Conservation (phyloP, 1,140 invertebrate species). For the Diachasma alloeum region DNA sequence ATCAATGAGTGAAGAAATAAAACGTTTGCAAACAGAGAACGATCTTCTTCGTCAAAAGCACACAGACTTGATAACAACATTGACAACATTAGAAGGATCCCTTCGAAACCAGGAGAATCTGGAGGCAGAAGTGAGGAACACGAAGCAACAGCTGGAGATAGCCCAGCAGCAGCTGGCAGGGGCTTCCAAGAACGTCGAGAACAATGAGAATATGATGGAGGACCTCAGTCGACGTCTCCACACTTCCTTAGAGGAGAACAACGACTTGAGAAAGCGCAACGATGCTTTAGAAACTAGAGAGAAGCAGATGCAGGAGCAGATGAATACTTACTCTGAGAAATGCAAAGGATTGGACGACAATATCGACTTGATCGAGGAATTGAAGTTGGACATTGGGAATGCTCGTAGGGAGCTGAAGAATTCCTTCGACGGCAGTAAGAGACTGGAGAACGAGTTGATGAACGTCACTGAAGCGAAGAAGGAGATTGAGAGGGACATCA, state of each 20-base stretch:
- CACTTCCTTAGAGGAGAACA: slow-evolving; percentile 47
- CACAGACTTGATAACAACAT: slow-evolving; percentile 54
- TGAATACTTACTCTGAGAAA: slow-evolving; percentile 43
- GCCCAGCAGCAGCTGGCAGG: slow-evolving; percentile 37
- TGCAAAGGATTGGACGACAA: slow-evolving; percentile 50
- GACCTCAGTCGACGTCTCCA: slow-evolving; percentile 40
- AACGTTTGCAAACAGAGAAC: slow-evolving; percentile 65
- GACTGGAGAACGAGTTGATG: slow-evolving; percentile 42
- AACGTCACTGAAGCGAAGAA: slow-evolving; percentile 37
- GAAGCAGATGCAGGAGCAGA: slow-evolving; percentile 42
- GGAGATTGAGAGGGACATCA: slow-evolving; percentile 49
- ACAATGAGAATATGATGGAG: slow-evolving; percentile 39
- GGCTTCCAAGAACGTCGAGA: slow-evolving; percentile 39
- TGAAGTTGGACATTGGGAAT: slow-evolving; percentile 49
- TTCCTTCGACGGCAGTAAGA: slow-evolving; percentile 33
- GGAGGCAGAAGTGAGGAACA: slow-evolving; percentile 43
- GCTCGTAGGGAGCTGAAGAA: slow-evolving; percentile 38
- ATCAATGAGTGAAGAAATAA: slow-evolving; percentile 50
- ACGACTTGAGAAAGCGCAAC: slow-evolving; percentile 42
- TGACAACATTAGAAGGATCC: slow-evolving; percentile 30
- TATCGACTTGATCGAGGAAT: slow-evolving; percentile 44
- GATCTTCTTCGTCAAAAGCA: slow-evolving; percentile 65
- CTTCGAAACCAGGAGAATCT: slow-evolving; percentile 44
- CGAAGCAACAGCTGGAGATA: slow-evolving; percentile 45
- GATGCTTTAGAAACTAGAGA: slow-evolving; percentile 40